Conservation (phyloP, 2,888 invertebrate genomes). For the Pterostichus madidus region DNA sequence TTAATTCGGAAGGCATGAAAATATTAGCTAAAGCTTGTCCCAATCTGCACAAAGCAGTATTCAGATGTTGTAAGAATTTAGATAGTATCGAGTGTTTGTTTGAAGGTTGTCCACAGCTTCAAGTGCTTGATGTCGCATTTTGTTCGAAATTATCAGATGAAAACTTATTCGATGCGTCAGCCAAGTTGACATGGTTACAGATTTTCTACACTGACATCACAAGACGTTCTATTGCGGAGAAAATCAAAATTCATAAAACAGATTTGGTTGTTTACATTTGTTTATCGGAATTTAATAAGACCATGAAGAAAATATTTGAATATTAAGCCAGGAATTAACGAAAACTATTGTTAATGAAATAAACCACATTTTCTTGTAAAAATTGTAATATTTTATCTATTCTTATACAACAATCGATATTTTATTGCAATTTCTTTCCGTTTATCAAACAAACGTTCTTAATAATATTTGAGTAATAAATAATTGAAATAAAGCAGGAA, state of each 20-base stretch:
- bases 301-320: constrained; percentile 19
- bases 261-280: constrained; percentile 67
- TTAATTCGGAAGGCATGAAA: constrained; percentile 68
- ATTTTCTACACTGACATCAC: constrained; percentile 30
- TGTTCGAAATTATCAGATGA: constrained; percentile 64
- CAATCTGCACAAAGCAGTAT: constrained; percentile 68
- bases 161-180: not conserved
- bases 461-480: too few species aligned
- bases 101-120: constrained; percentile 68
- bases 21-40: constrained; percentile 69
- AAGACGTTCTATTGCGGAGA: constrained; percentile 45
- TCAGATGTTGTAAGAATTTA: constrained; percentile 71
- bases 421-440: too few species aligned
- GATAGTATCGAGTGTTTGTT: constrained; percentile 68
- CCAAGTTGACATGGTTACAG: constrained; percentile 20
- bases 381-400: too few species aligned
- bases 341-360: not conserved
- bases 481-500: too few species aligned
- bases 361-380: constrained; percentile 6
- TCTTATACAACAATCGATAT: too few species aligned
- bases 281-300: constrained; percentile 69
- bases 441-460: too few species aligned
- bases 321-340: not conserved
- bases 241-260: constrained; percentile 38
- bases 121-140: constrained; percentile 70